These are phyloP conservation scores for Metopia argyrocephala DNA, from an alignment of 2,888 invertebrate species.

Conservation along the genomic window DNA sequence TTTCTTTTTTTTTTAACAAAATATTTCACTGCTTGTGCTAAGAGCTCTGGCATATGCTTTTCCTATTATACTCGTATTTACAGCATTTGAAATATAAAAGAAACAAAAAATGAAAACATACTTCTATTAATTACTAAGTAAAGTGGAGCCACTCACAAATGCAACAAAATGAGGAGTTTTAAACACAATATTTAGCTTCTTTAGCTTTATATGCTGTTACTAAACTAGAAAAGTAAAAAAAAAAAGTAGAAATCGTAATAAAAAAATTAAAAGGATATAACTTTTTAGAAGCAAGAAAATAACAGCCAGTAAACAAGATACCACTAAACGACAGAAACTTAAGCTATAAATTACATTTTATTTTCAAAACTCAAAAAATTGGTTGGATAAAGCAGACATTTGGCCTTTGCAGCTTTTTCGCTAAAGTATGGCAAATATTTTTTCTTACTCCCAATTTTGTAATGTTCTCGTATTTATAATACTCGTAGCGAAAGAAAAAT, in stretches of 20 bases:
- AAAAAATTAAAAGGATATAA: background rate
- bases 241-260: too few species aligned
- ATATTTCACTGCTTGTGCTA: background rate
- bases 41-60: background rate
- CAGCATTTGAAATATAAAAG: background rate
- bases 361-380: too few species aligned
- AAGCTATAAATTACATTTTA: constrained; percentile 55
- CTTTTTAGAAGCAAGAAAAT: background rate
- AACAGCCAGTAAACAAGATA: background rate
- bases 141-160: too few species aligned
- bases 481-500: constrained; percentile 8
- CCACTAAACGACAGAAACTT: constrained; percentile 50
- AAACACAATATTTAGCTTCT: background rate
- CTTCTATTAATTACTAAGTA: too few species aligned
- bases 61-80: constrained; percentile 1
- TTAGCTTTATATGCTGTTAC: too few species aligned
- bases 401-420: too few species aligned
- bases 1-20: background rate
- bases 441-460: background rate
- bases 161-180: background rate
- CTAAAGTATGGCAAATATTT: background rate
- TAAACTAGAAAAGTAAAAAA: too few species aligned
- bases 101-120: background rate
- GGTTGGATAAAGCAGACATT: too few species aligned
- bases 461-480: background rate